A percentile compares a stretch with the other conserved stretches of the same genome.
Conservation (phyloP, 2,113 vertebrate species). For the Nestor notabilis region DNA sequence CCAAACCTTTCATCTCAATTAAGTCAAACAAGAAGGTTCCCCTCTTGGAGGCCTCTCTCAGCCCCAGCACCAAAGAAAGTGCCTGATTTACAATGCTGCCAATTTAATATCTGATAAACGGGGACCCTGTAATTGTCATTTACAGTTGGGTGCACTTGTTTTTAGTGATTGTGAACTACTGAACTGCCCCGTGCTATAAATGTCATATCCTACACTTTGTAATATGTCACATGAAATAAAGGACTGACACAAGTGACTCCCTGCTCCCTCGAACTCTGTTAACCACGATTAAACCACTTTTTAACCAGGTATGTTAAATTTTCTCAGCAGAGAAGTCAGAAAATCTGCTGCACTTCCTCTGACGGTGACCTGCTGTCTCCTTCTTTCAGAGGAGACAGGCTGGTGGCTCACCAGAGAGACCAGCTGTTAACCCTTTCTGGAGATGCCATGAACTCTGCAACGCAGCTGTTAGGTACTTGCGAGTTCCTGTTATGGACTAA, state of each 20-base stretch:
- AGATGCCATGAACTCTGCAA: not conserved
- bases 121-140: not conserved
- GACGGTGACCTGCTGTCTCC: not conserved
- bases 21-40: not conserved
- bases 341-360: not conserved
- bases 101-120: not conserved
- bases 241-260: not conserved
- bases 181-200: conserved; percentile 7
- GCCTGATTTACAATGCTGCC: not conserved
- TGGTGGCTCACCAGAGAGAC: not conserved
- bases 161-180: conserved; percentile 44
- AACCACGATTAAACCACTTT: not conserved
- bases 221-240: conserved; percentile 30
- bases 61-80: not conserved
- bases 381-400: not conserved
- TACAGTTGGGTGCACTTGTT: conserved; percentile 30
- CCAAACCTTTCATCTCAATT: not conserved
- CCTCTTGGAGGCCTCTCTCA: not conserved
- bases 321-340: conserved; percentile 15
- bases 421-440: conserved; percentile 17
- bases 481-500: not conserved
- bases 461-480: not conserved
- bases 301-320: not conserved
- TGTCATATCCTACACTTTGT: conserved; percentile 13
- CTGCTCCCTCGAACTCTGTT: not conserved